phyloP scores from a whole-genome alignment of 2,888 invertebrate genomes.

The Pyrgus malvae region DNA sequence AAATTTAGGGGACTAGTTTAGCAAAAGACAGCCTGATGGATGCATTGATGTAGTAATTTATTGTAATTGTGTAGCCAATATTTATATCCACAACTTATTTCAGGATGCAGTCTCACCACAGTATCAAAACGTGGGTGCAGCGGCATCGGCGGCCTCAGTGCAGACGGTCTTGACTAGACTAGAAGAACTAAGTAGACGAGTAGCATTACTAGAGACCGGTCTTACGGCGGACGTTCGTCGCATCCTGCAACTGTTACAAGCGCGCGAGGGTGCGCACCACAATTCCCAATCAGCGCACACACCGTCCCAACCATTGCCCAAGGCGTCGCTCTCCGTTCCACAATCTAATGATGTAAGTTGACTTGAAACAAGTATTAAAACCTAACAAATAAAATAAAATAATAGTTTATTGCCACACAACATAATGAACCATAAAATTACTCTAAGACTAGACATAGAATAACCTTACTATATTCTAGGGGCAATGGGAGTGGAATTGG shows the following conservation, averaged over 20 bases:
- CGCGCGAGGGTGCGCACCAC: conserved; percentile 56
- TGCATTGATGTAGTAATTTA: too few relatives aligned
- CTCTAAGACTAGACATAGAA: too few relatives aligned
- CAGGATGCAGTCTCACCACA: conserved; percentile 72
- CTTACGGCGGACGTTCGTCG: conserved; percentile 88
- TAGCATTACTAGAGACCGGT: conserved; percentile 87
- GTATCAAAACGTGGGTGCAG: conserved; percentile 71
- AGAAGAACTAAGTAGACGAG: conserved; percentile 85
- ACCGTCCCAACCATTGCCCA: conserved; percentile 64
- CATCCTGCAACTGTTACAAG: conserved; percentile 85
- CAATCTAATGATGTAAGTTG: conserved; percentile 51
- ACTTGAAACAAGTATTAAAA: too few relatives aligned
- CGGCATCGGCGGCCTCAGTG: conserved; percentile 65
- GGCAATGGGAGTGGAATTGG: conserved; percentile 75
- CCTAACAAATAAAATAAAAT: too few relatives aligned
- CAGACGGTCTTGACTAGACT: conserved; percentile 84
- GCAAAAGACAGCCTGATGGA: too few relatives aligned
- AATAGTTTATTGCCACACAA: too few relatives aligned
- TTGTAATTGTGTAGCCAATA: too few relatives aligned
- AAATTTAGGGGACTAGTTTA: too few relatives aligned
- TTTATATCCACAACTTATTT: conserved; percentile 28
- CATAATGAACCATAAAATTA: too few relatives aligned
- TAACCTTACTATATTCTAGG: too few relatives aligned
- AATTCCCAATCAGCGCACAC: conserved; percentile 58
- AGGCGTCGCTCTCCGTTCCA: conserved; percentile 70